Evolutionary conservation across 2,113 vertebrate species (phyloP).

Genomic region (Procapra przewalskii): DNA sequence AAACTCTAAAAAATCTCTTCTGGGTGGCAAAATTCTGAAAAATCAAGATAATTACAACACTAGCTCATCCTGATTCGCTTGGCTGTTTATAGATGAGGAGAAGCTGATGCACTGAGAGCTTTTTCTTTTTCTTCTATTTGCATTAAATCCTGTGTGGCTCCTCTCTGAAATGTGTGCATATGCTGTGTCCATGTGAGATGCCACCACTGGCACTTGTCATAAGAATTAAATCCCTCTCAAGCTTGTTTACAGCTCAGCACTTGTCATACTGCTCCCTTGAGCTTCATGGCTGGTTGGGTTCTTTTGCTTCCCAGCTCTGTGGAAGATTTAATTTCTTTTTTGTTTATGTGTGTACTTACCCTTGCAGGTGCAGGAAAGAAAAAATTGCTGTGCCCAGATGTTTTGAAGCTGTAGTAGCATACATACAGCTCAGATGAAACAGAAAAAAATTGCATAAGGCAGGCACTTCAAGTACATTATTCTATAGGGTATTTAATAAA

Average conservation of each 20-base stretch:
- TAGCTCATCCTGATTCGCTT: slow-evolving; percentile 72
- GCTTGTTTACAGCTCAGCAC: slow-evolving; percentile 87
- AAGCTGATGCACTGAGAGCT: slow-evolving; percentile 70
- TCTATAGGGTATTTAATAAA: slow-evolving; percentile 73
- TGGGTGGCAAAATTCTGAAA: slow-evolving; percentile 74
- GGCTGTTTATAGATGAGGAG: slow-evolving; percentile 79
- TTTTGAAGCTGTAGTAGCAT: slow-evolving; percentile 76
- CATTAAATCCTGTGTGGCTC: slow-evolving; percentile 81
- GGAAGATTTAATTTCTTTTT: slow-evolving; percentile 85
- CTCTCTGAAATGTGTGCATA: slow-evolving; percentile 81
- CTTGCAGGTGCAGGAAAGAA: slow-evolving; percentile 84
- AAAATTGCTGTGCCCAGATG: slow-evolving; percentile 81
- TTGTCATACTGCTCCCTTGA: slow-evolving; percentile 85
- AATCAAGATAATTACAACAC: slow-evolving; percentile 79
- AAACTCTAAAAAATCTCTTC: slow-evolving; percentile 53
- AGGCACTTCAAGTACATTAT: slow-evolving; percentile 47
- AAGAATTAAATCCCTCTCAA: slow-evolving; percentile 88
- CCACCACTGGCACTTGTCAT: slow-evolving; percentile 85
- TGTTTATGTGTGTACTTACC: slow-evolving; percentile 83
- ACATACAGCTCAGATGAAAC: slow-evolving; percentile 79
- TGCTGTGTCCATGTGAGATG: slow-evolving; percentile 81
- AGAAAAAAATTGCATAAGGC: slow-evolving; percentile 74
- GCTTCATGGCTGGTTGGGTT: slow-evolving; percentile 80
- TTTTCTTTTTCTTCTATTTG: slow-evolving; percentile 71
- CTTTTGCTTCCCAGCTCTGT: slow-evolving; percentile 70